phyloP scores from a whole-genome alignment of 2,888 invertebrate species.

The Hofmannophila pseudospretella region DNA sequence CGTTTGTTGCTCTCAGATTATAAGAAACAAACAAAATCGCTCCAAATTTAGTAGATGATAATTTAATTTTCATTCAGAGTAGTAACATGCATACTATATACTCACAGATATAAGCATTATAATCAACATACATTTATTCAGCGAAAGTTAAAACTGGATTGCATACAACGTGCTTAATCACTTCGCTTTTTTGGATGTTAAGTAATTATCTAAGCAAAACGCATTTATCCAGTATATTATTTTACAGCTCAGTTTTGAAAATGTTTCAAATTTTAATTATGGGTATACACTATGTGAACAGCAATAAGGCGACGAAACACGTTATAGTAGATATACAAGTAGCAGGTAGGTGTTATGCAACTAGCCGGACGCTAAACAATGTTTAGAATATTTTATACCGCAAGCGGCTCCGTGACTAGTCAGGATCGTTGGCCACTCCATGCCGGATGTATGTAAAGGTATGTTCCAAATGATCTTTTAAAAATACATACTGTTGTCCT shows the following conservation, averaged over 20 bases:
- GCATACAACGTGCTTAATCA: background rate
- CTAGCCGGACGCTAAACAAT: constrained; percentile 66
- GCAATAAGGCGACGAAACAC: background rate
- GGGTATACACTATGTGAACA: too few relatives aligned
- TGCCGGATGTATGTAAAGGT: constrained; percentile 28
- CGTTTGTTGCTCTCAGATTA: too few relatives aligned
- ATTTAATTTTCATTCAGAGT: background rate
- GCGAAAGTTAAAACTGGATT: background rate
- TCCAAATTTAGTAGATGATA: background rate
- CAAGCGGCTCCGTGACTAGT: constrained; percentile 52
- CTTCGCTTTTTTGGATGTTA: background rate
- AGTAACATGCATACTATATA: background rate
- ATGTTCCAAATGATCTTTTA: background rate
- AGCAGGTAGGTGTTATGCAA: constrained; percentile 45
- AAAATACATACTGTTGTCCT: background rate
- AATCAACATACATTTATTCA: background rate
- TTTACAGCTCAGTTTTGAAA: too few relatives aligned
- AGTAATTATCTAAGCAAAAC: too few relatives aligned
- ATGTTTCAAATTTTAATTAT: too few relatives aligned
- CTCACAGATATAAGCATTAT: background rate
- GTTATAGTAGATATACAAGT: background rate
- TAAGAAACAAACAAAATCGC: background rate
- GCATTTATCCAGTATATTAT: too few relatives aligned
- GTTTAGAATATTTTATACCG: constrained; percentile 46
- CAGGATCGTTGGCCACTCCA: constrained; percentile 27